Conservation (phyloP, 2,888 invertebrate species). For the Agrochola lychnidis region DNA sequence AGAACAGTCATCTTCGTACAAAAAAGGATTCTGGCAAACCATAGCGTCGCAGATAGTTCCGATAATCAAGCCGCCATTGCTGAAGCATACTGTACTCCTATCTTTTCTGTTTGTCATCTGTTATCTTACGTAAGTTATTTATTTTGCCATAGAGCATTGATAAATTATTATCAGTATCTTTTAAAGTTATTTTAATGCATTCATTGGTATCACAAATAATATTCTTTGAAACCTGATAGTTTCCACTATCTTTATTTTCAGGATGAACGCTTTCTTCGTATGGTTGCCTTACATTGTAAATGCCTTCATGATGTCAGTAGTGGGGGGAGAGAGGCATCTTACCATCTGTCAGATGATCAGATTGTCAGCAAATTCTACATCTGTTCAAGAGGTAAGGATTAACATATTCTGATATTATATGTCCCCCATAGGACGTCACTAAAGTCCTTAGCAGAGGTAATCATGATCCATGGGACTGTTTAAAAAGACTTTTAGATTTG, state of each 20-base stretch:
- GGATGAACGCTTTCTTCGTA: constrained; percentile 80
- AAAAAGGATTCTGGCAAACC: constrained; percentile 70
- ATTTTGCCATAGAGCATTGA: neutral
- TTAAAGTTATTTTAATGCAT: neutral
- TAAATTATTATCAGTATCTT: neutral
- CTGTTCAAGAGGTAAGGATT: constrained; percentile 67
- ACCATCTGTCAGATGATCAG: constrained; percentile 83
- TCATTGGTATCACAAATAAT: neutral
- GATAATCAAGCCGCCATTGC: constrained; percentile 84
- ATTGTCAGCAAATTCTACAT: constrained; percentile 69
- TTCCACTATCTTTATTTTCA: constrained; percentile 51
- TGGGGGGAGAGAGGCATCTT: constrained; percentile 72
- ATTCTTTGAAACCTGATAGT: no score
- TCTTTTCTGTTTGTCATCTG: constrained; percentile 49
- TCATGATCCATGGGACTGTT: neutral
- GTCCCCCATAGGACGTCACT: no score
- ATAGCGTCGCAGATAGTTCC: constrained; percentile 85
- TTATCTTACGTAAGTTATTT: constrained; percentile 75
- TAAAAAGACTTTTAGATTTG: neutral
- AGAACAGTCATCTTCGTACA: constrained; percentile 38
- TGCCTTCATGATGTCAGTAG: constrained; percentile 80
- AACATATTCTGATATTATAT: neutral
- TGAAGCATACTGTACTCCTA: constrained; percentile 65
- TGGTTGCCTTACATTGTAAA: constrained; percentile 85
- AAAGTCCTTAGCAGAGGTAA: neutral